phyloP scores from a whole-genome alignment of 2,797 vertebrate species.

The Falco cherrug region DNA sequence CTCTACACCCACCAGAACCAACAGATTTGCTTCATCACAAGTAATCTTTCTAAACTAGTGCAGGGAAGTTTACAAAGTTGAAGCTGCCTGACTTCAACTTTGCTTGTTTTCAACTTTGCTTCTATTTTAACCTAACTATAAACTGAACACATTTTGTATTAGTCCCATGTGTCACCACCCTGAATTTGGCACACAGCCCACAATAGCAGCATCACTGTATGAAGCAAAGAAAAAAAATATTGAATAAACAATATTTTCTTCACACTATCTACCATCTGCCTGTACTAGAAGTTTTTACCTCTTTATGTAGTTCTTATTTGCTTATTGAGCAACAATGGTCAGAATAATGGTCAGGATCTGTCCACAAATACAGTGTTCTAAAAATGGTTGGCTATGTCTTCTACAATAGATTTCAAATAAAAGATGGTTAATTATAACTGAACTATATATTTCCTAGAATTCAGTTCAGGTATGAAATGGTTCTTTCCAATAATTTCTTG shows the following conservation, averaged over 20 bases:
- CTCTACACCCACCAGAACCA: constrained; percentile 66
- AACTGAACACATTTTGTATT: constrained; percentile 64
- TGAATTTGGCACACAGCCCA: constrained; percentile 26
- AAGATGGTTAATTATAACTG: neutral
- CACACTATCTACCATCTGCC: constrained; percentile 39
- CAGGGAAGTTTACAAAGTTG: constrained; percentile 57
- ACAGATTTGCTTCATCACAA: constrained; percentile 70
- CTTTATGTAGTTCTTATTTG: neutral
- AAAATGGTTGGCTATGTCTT: neutral
- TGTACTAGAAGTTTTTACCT: constrained; percentile 4
- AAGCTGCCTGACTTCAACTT: constrained; percentile 69
- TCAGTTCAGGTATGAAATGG: neutral
- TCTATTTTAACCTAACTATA: constrained; percentile 65
- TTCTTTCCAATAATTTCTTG: neutral
- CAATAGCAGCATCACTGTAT: constrained; percentile 9
- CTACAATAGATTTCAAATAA: neutral
- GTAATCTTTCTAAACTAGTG: constrained; percentile 55
- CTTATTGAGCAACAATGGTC: neutral
- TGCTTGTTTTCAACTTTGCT: constrained; percentile 66
- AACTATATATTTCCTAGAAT: neutral
- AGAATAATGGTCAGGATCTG: neutral
- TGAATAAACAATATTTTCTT: constrained; percentile 43
- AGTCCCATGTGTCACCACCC: constrained; percentile 43
- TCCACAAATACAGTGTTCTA: neutral
- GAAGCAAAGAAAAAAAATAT: neutral